A percentile compares a stretch with the other conserved stretches of the same genome.
Conservation (phyloP, 2,888 invertebrate genomes). For the Idaea aversata region DNA sequence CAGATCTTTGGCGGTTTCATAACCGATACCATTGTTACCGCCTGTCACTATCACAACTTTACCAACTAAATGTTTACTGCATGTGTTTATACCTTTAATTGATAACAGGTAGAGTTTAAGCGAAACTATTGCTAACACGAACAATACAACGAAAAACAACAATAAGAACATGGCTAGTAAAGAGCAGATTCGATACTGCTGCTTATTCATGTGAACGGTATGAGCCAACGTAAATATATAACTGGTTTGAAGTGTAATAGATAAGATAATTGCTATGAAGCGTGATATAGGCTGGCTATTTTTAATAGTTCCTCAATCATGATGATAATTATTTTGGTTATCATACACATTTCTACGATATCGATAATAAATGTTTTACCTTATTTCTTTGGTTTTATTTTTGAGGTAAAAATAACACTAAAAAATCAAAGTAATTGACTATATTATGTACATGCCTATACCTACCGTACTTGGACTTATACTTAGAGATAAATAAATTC, state of each 20-base stretch:
- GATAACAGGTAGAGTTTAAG: background rate
- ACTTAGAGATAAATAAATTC: background rate
- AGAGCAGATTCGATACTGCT: background rate
- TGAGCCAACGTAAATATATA: background rate
- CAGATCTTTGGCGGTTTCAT: conserved; percentile 85
- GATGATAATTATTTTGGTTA: background rate
- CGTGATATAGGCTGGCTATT: background rate
- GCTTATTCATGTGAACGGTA: background rate
- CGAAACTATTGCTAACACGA: background rate
- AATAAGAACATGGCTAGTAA: background rate
- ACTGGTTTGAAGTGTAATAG: background rate
- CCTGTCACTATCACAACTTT: conserved; percentile 93
- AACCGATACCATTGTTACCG: conserved; percentile 90
- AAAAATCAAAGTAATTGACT: no score
- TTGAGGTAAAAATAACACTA: no score
- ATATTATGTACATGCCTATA: no score
- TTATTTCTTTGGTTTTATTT: no score
- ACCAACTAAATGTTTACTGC: conserved; percentile 81
- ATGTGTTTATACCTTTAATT: conserved; percentile 43
- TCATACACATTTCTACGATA: background rate
- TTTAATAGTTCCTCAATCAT: background rate
- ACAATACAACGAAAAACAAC: background rate
- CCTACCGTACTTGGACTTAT: background rate
- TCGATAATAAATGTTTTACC: background rate
- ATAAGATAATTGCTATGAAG: background rate